Evolutionary conservation across 2,113 vertebrate species (phyloP), one percentile per base, ranked within the genome.

Genomic region (Scomber scombrus): DNA sequence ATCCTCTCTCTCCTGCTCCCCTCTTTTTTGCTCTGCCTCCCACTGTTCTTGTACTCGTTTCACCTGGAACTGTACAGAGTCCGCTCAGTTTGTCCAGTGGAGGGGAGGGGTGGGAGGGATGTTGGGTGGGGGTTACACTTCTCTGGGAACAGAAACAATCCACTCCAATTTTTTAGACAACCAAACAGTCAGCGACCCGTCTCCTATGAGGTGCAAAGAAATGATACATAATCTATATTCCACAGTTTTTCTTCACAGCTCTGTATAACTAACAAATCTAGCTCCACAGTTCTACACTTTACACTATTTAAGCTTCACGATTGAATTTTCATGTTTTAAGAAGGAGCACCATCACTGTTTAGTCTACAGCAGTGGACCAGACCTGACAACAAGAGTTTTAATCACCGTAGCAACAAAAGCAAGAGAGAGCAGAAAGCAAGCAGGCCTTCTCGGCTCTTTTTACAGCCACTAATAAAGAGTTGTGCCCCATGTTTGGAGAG

Each of bases 51-150:
- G 23, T 61, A 64, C 64, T 66, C 1, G 0, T 52, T 45, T 70
- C 13, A 51, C 46, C 62, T 79, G 85, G 68, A 26, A 11, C 51
- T 58, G 49, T 70, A 15, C 69, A 78, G 55, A 67, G 52, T 78
- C 49, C 10, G 50, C 18, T 60, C 11, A 12, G 2, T 62, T 55
- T 55, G 31, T 52, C 62, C 77, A 16, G 73, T 13, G 73, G 47
- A 56, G 75, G 67, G n/a, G 12, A 26, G 1, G 26, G 62, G 21
- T 1, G 21, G 58, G 77, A 18, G 29, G 23, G 23, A 26, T 26
- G 23, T 26, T 26, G 23, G 23, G 23, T 26, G 23, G 23, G 23
- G 34, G 26, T 40, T 34, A 45, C n/a, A 2, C 46, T 50, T 1
- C 49, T 61, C 40, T 29, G 68, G 7, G 29, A 60, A 63, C 13